phyloP scores from a whole-genome alignment of 23 tunicate species.

The Styela plicata region DNA sequence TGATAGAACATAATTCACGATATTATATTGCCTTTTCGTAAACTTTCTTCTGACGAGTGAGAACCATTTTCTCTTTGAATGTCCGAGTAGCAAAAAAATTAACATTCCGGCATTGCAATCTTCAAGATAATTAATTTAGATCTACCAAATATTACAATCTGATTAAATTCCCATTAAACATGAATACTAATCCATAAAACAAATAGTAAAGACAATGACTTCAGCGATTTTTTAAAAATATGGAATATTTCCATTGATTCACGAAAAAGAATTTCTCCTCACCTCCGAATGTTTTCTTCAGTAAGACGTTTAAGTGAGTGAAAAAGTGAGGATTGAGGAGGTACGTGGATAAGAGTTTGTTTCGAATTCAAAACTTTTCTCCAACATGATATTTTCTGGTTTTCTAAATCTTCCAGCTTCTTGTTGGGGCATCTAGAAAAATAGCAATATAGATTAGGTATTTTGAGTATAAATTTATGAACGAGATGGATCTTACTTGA shows the following conservation, averaged over 20 bases:
- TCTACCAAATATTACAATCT: too few species aligned
- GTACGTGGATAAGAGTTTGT: conserved; percentile 6
- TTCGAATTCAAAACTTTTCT: conserved; percentile 17
- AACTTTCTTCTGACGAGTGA: too few species aligned
- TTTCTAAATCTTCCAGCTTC: conserved; percentile 31
- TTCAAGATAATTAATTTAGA: too few species aligned
- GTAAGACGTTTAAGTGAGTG: conserved; percentile 8
- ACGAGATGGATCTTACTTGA: too few species aligned
- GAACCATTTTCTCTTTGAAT: too few species aligned
- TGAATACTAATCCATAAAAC: neutral
- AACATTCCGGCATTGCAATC: too few species aligned
- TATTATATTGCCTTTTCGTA: too few species aligned
- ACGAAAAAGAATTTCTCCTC: too few species aligned
- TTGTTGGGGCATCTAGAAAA: conserved; percentile 11
- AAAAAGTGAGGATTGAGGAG: conserved; percentile 24
- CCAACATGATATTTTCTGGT: conserved; percentile 35
- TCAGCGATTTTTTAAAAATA: neutral
- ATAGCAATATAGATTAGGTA: neutral
- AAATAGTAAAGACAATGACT: neutral
- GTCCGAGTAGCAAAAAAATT: too few species aligned
- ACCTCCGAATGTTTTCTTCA: conserved; percentile 28
- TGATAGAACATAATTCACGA: too few species aligned
- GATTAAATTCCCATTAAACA: too few species aligned
- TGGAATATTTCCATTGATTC: neutral
- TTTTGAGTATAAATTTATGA: too few species aligned